These are phyloP conservation scores for Poliocrania exsul DNA, from an alignment of 2,797 vertebrate species.

Conservation along the genomic window DNA sequence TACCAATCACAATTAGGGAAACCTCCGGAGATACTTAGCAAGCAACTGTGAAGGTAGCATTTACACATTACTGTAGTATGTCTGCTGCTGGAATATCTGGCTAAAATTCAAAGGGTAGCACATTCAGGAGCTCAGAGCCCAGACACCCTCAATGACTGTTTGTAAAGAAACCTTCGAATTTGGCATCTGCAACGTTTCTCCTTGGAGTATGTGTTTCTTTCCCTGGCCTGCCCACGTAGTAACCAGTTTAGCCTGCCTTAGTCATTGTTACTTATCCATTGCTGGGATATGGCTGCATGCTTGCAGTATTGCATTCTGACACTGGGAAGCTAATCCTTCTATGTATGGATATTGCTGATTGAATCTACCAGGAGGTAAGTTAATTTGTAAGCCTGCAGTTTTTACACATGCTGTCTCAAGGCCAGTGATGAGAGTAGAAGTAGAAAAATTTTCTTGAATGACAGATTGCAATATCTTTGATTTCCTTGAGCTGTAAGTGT, in stretches of 20 bases:
- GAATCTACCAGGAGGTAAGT: constrained; percentile 59
- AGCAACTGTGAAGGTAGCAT: not conserved
- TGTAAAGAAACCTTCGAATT: not conserved
- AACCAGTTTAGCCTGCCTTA: not conserved
- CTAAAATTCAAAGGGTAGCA: not conserved
- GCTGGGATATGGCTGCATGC: not conserved
- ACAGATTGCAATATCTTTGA: not conserved
- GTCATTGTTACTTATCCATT: not conserved
- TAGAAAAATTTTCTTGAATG: not conserved
- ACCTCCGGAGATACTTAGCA: not conserved
- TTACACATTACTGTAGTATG: not conserved
- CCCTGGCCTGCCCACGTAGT: not conserved
- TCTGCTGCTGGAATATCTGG: not conserved
- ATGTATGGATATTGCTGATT: constrained; percentile 22
- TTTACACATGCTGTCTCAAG: not conserved
- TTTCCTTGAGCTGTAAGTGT: not conserved
- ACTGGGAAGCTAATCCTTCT: constrained; percentile 5
- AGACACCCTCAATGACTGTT: not conserved
- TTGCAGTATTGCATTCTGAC: constrained; percentile 4
- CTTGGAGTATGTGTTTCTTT: not conserved
- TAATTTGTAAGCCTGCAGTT: constrained; percentile 29
- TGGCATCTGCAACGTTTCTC: not conserved
- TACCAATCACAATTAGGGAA: not conserved
- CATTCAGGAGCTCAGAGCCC: not conserved
- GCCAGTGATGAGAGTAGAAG: not conserved